These are phyloP conservation scores for Podarcis lilfordi DNA, from an alignment of 2,797 vertebrate genomes.

Conservation along the genomic window DNA sequence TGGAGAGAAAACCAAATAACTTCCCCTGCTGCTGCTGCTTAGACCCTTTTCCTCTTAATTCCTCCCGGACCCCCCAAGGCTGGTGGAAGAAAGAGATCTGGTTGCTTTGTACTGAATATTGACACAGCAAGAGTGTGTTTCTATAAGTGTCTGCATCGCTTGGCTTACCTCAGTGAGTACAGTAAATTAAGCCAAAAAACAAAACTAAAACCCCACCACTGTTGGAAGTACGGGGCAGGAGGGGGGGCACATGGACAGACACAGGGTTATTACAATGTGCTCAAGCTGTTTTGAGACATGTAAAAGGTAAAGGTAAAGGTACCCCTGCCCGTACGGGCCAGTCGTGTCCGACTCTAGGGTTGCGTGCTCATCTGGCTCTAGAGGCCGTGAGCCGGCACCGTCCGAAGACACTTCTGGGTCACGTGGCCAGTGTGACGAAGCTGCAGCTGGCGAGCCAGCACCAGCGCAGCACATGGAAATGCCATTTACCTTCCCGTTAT, in stretches of 20 bases:
- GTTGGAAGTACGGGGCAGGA: background rate
- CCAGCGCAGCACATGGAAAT: too few relatives aligned
- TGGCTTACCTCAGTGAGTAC: accelerated
- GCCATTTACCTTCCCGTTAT: too few relatives aligned
- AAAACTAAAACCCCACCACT: background rate
- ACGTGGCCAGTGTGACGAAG: too few relatives aligned
- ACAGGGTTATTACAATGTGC: background rate
- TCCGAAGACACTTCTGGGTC: too few relatives aligned
- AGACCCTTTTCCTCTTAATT: background rate
- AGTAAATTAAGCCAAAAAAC: background rate
- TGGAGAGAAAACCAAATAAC: background rate
- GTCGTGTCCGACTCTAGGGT: too few relatives aligned
- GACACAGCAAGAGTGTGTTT: constrained; percentile 2
- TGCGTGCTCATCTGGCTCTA: too few relatives aligned
- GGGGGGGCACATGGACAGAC: background rate
- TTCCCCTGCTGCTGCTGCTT: background rate
- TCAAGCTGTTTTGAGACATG: background rate
- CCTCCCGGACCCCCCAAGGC: background rate
- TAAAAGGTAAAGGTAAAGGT: too few relatives aligned
- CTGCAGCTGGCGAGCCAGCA: too few relatives aligned
- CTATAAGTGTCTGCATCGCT: accelerated
- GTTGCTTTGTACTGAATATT: constrained; percentile 4
- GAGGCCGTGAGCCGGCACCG: too few relatives aligned
- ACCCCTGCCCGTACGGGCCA: too few relatives aligned
- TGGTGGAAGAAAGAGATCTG: background rate